Evolutionary conservation across 2,113 vertebrate species (phyloP).

Genomic region (Balaenoptera acutorostrata): DNA sequence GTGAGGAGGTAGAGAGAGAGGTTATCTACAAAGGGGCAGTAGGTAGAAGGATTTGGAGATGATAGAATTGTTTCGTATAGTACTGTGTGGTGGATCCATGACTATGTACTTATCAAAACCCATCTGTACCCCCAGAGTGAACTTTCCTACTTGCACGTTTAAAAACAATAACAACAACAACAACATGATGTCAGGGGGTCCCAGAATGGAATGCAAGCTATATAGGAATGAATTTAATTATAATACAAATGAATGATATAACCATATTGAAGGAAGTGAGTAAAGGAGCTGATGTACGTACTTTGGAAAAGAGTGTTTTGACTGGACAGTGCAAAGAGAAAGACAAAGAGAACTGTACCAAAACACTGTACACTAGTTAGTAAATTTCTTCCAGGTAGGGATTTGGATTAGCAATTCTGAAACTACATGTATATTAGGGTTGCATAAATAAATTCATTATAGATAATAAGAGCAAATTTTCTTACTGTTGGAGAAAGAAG

Average conservation of each 20-base stretch:
- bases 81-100: background rate
- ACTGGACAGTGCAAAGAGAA: background rate
- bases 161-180: background rate
- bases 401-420: background rate
- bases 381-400: background rate
- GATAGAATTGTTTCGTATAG: background rate
- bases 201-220: background rate
- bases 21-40: background rate
- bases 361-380: background rate
- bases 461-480: background rate
- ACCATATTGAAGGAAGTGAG: background rate
- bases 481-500: background rate
- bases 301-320: background rate
- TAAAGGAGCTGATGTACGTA: background rate
- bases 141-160: background rate
- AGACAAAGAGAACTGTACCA: background rate
- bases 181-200: no score
- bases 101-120: background rate
- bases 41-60: background rate
- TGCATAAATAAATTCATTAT: background rate
- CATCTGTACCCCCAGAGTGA: background rate
- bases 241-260: background rate
- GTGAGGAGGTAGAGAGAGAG: accelerated
- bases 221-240: background rate
- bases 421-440: background rate